These are phyloP conservation scores for Brachynemurus nebulosus DNA, from an alignment of 2,888 invertebrate genomes.

Conservation along the genomic window DNA sequence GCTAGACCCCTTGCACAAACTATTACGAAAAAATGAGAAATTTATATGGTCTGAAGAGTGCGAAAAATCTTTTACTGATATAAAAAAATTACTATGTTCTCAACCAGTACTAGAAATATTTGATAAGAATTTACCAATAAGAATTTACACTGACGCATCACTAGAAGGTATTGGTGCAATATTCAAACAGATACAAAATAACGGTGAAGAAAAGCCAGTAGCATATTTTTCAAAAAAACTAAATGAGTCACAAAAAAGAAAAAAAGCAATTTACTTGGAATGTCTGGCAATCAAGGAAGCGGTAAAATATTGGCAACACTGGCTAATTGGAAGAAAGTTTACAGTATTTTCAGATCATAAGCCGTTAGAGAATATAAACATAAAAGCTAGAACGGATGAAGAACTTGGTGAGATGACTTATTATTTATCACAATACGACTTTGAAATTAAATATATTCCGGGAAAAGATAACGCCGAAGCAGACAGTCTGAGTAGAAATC, in stretches of 20 bases:
- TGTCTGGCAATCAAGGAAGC: slow-evolving; percentile 16
- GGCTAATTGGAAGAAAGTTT: slow-evolving; percentile 18
- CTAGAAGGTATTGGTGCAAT: slow-evolving; percentile 18
- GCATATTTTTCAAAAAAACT: slow-evolving; percentile 19
- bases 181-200: slow-evolving; percentile 15
- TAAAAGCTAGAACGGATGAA: slow-evolving; percentile 3
- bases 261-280: slow-evolving; percentile 20
- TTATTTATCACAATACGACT: neutral
- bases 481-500: slow-evolving; percentile 15
- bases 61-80: slow-evolving; percentile 11
- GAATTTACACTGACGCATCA: slow-evolving; percentile 19
- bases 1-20: no score
- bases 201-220: slow-evolving; percentile 12
- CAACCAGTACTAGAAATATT: slow-evolving; percentile 18
- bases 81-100: slow-evolving; percentile 16
- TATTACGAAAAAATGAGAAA: slow-evolving; percentile 14
- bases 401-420: neutral
- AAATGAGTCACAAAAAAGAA: slow-evolving; percentile 17
- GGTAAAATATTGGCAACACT: slow-evolving; percentile 16
- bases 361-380: slow-evolving; percentile 13
- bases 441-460: slow-evolving; percentile 4
- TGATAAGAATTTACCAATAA: slow-evolving; percentile 15
- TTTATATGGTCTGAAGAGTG: slow-evolving; percentile 17
- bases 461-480: slow-evolving; percentile 8
- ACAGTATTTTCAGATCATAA: slow-evolving; percentile 19